Conservation (phyloP, 2,113 vertebrate species). For the Scatophagus argus region DNA sequence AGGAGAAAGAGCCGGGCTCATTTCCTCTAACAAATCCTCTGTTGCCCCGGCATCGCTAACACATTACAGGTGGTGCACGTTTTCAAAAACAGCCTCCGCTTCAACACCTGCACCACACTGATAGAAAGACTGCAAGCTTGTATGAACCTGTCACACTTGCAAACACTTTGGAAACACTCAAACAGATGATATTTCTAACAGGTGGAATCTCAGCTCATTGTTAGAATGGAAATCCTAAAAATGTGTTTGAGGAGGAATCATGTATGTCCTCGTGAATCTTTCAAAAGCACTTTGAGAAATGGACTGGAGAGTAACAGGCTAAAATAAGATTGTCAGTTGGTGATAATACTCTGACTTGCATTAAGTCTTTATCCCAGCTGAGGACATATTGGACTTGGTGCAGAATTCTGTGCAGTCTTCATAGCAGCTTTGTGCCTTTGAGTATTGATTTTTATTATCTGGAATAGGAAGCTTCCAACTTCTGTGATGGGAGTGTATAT, state of each 20-base stretch:
- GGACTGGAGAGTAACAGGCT: background rate
- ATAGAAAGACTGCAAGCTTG: slow-evolving; percentile 61
- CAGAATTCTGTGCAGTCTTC: slow-evolving; percentile 2
- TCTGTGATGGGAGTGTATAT: slow-evolving; percentile 27
- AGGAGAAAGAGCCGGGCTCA: slow-evolving; percentile 36
- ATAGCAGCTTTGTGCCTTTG: slow-evolving; percentile 28
- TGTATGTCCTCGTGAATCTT: slow-evolving; percentile 1
- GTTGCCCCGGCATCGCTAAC: slow-evolving; percentile 14
- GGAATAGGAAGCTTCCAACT: slow-evolving; percentile 17
- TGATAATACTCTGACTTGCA: slow-evolving; percentile 42
- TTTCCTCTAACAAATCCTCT: slow-evolving; percentile 50
- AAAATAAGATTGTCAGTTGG: slow-evolving; percentile 23
- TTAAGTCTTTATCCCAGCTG: slow-evolving; percentile 17
- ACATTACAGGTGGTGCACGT: slow-evolving; percentile 24
- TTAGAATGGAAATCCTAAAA: slow-evolving; percentile 31
- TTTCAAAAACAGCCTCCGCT: slow-evolving; percentile 25
- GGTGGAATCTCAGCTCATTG: slow-evolving; percentile 31
- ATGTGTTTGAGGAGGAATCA: background rate
- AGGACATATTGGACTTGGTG: slow-evolving; percentile 8
- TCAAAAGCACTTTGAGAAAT: slow-evolving; percentile 3
- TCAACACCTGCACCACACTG: slow-evolving; percentile 51
- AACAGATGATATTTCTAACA: slow-evolving; percentile 24
- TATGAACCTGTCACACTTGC: slow-evolving; percentile 28
- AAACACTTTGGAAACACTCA: slow-evolving; percentile 29
- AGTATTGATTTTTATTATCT: slow-evolving; percentile 53